These are phyloP conservation scores for Danionella cerebrum DNA, from an alignment of 2,113 vertebrate species.

Conservation along the genomic window DNA sequence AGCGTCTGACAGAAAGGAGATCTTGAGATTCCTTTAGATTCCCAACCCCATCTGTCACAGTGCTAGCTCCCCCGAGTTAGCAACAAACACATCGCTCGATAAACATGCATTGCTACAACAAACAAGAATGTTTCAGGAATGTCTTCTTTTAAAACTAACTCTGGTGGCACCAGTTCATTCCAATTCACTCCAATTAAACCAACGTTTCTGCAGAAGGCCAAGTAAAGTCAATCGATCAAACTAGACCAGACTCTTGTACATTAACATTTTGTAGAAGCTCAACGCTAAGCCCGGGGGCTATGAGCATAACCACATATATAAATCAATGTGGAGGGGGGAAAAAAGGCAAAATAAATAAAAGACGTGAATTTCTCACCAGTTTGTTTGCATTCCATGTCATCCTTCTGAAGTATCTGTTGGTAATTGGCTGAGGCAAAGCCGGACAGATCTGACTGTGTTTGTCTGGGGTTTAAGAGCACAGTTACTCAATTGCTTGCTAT, in stretches of 20 bases:
- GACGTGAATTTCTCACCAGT: not conserved
- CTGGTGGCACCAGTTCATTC: slow-evolving; percentile 23
- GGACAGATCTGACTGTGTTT: not conserved
- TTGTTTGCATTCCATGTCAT: not conserved
- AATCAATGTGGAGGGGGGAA: not conserved
- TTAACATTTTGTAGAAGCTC: slow-evolving; percentile 47
- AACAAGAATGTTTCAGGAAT: not conserved
- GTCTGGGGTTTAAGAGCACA: not conserved
- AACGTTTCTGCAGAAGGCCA: slow-evolving; percentile 42
- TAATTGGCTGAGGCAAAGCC: not conserved
- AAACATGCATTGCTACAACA: not conserved
- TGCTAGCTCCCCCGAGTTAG: not conserved
- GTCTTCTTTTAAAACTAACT: not conserved
- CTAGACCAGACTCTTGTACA: slow-evolving; percentile 51
- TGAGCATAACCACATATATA: not conserved
- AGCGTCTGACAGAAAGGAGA: too few relatives aligned
- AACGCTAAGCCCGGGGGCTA: slow-evolving; percentile 35
- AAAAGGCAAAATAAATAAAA: not conserved
- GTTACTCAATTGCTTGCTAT: not conserved
- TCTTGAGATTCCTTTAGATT: not conserved
- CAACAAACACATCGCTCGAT: not conserved
- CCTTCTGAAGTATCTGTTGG: not conserved
- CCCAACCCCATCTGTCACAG: not conserved
- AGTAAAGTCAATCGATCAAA: slow-evolving; percentile 53
- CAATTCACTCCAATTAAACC: slow-evolving; percentile 53